These are phyloP conservation scores for Poeciliopsis paucimaculata DNA, from an alignment of 2,797 vertebrate species.

Conservation along the genomic window DNA sequence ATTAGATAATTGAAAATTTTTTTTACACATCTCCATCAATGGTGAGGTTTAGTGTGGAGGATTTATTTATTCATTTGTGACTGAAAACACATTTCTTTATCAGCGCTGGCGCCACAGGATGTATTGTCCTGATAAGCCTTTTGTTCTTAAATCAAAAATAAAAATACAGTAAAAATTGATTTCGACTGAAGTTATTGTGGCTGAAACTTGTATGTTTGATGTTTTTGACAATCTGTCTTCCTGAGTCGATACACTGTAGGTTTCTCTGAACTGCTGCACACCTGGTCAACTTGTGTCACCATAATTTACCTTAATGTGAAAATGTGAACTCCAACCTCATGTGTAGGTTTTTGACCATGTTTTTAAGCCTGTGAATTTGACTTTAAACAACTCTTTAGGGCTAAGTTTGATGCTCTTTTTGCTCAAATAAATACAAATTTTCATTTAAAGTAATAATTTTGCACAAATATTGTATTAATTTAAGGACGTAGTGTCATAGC, in stretches of 20 bases:
- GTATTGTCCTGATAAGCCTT: slow-evolving; percentile 26
- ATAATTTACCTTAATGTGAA: slow-evolving; percentile 20
- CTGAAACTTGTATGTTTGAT: slow-evolving; percentile 42
- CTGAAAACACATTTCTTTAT: not conserved
- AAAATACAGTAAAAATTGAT: slow-evolving; percentile 3
- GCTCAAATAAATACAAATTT: not conserved
- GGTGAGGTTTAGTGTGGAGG: not conserved
- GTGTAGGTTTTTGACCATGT: not conserved
- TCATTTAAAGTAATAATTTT: not conserved
- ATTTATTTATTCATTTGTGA: not conserved
- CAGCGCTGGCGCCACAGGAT: not conserved
- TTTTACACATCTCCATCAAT: not conserved
- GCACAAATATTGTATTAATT: slow-evolving; percentile 7
- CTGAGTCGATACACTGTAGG: slow-evolving; percentile 41
- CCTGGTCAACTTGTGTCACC: slow-evolving; percentile 18
- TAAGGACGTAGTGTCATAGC: not conserved
- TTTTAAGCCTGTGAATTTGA: slow-evolving; percentile 4
- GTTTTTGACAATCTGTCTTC: slow-evolving; percentile 78
- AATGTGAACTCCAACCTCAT: not conserved
- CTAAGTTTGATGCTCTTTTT: not conserved
- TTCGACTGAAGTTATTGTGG: slow-evolving; percentile 12
- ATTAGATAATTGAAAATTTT: not conserved
- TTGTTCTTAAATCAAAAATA: not conserved
- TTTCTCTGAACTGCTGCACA: slow-evolving; percentile 13
- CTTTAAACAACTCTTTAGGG: not conserved